These are phyloP conservation scores for Osedax frankpressi DNA, from an alignment of 2,888 invertebrate genomes.

Conservation along the genomic window DNA sequence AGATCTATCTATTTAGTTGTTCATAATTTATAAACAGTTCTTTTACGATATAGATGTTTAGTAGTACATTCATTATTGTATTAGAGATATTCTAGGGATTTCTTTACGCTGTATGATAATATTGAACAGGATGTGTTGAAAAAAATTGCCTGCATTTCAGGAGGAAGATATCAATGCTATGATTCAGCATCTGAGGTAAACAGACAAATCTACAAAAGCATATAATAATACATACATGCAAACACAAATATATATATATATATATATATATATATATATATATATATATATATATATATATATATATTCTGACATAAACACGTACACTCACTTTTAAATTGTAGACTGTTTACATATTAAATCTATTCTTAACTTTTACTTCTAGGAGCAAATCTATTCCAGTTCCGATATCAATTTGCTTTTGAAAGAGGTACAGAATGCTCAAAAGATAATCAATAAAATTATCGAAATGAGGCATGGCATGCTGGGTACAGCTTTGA, in stretches of 20 bases:
- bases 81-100: too few relatives aligned
- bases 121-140: conserved; percentile 34
- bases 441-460: conserved; percentile 44
- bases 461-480: conserved; percentile 46
- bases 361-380: background rate
- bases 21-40: too few relatives aligned
- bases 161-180: conserved; percentile 44
- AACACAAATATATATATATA: background rate
- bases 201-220: too few relatives aligned
- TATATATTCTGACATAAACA: background rate
- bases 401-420: conserved; percentile 44
- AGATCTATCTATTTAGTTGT: too few relatives aligned
- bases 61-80: too few relatives aligned
- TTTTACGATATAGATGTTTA: too few relatives aligned
- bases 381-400: conserved; percentile 44
- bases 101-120: too few relatives aligned
- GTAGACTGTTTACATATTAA: conserved; percentile 2
- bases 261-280: background rate
- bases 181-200: conserved; percentile 43
- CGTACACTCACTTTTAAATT: background rate
- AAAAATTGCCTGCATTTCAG: conserved; percentile 39
- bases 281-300: background rate
- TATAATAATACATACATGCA: too few relatives aligned
- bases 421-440: conserved; percentile 41
- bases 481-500: conserved; percentile 44